A percentile compares a stretch with the other conserved stretches of the same genome.
These are phyloP conservation scores for Phocoena sinus DNA, from an alignment of 2,113 vertebrate genomes.

Conservation along the genomic window DNA sequence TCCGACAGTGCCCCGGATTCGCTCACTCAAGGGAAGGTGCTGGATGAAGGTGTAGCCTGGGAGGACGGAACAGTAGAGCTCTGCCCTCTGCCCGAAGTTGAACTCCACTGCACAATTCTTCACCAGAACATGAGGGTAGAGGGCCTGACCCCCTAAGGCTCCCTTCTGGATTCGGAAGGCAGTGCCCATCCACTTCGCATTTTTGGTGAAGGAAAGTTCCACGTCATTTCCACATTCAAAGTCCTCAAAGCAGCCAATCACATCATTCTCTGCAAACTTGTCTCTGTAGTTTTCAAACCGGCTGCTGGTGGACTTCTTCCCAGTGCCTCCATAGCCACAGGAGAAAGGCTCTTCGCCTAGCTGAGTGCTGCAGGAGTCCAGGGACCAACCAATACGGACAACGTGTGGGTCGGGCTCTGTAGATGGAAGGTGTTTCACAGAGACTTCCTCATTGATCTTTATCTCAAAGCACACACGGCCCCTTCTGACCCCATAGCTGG, in stretches of 20 bases:
- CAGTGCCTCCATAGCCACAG: slow-evolving; percentile 92
- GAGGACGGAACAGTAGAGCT: slow-evolving; percentile 83
- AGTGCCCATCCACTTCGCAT: slow-evolving; percentile 86
- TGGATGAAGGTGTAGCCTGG: slow-evolving; percentile 91
- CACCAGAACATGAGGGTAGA: slow-evolving; percentile 91
- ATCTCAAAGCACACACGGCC: slow-evolving; percentile 91
- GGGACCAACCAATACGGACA: slow-evolving; percentile 91
- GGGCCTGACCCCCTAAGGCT: slow-evolving; percentile 81
- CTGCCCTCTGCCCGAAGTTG: slow-evolving; percentile 89
- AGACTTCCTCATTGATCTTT: slow-evolving; percentile 93
- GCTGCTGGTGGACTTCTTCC: slow-evolving; percentile 88
- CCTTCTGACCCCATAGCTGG: slow-evolving; percentile 85
- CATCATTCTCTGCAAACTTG: slow-evolving; percentile 90
- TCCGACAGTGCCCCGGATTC: slow-evolving; percentile 85
- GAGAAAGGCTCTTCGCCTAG: slow-evolving; percentile 91
- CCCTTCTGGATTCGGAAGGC: slow-evolving; percentile 85
- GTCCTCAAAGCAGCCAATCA: slow-evolving; percentile 90
- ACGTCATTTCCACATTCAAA: slow-evolving; percentile 88
- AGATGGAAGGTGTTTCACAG: slow-evolving; percentile 90
- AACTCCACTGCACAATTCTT: slow-evolving; percentile 94
- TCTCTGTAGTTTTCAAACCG: slow-evolving; percentile 91
- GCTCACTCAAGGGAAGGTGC: slow-evolving; percentile 81
- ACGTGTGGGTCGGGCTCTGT: slow-evolving; percentile 91
- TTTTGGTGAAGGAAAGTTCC: slow-evolving; percentile 89
- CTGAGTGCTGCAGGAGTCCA: slow-evolving; percentile 90